These are phyloP conservation scores for Oostethus manadensis DNA, from an alignment of 2,113 vertebrate species.

Conservation along the genomic window DNA sequence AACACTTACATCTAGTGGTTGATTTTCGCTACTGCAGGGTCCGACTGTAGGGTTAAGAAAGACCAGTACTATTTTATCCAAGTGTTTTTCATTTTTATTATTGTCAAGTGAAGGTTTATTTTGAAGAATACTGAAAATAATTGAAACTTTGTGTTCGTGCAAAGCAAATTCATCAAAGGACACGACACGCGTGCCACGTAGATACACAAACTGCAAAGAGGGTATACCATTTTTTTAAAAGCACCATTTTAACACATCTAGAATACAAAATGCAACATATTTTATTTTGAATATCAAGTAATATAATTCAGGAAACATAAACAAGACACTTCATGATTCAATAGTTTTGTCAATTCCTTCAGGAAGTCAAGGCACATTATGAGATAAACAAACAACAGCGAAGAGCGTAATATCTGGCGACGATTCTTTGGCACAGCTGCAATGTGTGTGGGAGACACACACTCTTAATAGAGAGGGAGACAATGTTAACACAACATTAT, in stretches of 20 bases:
- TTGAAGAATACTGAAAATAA: slow-evolving; percentile 56
- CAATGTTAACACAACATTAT: slow-evolving; percentile 90
- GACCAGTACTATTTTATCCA: neutral
- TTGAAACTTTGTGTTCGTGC: slow-evolving; percentile 46
- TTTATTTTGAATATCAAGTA: slow-evolving; percentile 64
- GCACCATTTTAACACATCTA: slow-evolving; percentile 68
- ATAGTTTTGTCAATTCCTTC: slow-evolving; percentile 47
- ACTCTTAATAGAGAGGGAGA: slow-evolving; percentile 63
- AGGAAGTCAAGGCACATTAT: slow-evolving; percentile 49
- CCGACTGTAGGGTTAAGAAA: neutral
- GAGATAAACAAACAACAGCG: neutral
- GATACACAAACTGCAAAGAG: slow-evolving; percentile 38
- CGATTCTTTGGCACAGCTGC: slow-evolving; percentile 81
- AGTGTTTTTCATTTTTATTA: neutral
- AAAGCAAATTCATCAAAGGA: slow-evolving; percentile 56
- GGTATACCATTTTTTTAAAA: slow-evolving; percentile 60
- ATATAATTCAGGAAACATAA: slow-evolving; percentile 31
- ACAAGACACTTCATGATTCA: slow-evolving; percentile 33
- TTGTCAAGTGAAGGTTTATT: slow-evolving; percentile 57
- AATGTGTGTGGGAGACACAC: slow-evolving; percentile 69
- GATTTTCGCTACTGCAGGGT: slow-evolving; percentile 1
- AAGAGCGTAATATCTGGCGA: slow-evolving; percentile 42
- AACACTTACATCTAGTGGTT: slow-evolving; percentile 10
- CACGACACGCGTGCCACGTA: slow-evolving; percentile 33
- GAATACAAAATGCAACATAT: slow-evolving; percentile 48